A percentile compares a stretch with the other conserved stretches of the same genome.
phyloP scores from a whole-genome alignment of 2,888 invertebrate genomes.

The Apamea epomidion region DNA sequence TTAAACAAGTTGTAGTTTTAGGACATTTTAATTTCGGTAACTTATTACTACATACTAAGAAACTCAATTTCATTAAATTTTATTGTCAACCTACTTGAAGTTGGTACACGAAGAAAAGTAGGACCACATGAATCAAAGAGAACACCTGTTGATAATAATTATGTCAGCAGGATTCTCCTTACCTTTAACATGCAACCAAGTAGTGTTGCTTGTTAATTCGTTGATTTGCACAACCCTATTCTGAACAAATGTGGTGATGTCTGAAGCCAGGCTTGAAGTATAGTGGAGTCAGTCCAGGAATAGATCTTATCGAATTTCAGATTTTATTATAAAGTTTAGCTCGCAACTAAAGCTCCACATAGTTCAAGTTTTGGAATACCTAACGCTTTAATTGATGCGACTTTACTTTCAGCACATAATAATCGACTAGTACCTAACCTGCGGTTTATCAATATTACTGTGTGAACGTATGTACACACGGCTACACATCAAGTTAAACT shows the following conservation, averaged over 20 bases:
- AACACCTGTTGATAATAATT: background rate
- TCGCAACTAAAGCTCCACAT: background rate
- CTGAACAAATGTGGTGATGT: conserved; percentile 9
- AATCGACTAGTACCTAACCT: background rate
- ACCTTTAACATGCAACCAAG: background rate
- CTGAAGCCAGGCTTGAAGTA: conserved; percentile 15
- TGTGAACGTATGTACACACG: no score
- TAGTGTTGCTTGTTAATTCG: no score
- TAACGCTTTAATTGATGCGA: background rate
- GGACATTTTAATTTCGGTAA: no score
- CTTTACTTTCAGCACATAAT: background rate
- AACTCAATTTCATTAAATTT: no score
- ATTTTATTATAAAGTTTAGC: background rate
- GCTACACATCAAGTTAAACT: no score
- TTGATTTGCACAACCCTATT: conserved; percentile 11
- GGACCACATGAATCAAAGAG: background rate
- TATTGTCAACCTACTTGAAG: no score
- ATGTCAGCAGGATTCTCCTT: conserved; percentile 8
- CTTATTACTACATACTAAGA: no score
- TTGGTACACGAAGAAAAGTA: no score
- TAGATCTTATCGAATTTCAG: conserved; percentile 11
- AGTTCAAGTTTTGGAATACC: background rate
- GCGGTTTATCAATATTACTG: background rate
- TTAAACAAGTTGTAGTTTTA: no score
- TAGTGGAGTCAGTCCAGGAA: no score